Evolutionary conservation across 2,888 invertebrate species (phyloP), one percentile per base, ranked within the genome.

Genomic region (Proisotoma minuta): DNA sequence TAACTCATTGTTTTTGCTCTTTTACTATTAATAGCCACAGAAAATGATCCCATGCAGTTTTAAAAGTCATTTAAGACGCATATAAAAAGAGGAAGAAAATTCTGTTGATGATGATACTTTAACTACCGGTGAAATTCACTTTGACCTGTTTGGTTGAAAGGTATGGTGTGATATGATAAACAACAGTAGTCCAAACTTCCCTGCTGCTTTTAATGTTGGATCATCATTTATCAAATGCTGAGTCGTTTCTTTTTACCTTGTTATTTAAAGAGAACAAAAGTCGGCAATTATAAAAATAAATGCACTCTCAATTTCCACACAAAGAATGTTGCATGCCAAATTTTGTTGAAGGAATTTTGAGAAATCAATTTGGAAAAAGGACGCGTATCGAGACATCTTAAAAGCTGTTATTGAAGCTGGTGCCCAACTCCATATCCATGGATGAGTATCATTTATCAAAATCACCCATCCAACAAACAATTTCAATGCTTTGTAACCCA

Each of bases 81-180:
- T 34, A 34, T 8, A 10, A 34, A 34, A 34, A 18, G 20, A 43
- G 43, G 43, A 12, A 4, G 43, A n/a, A n/a, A 15, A 43, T 43
- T 20, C 15, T 43, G 15, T 43, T 5, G 43, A 43, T 43, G 43
- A 15, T 18, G 18, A 34, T 8, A 43, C 43, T n/a, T n/a, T n/a
- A n/a, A n/a, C n/a, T n/a, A n/a, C n/a, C n/a, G n/a, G n/a, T n/a
- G n/a, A n/a, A n/a, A n/a, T n/a, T n/a, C n/a, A n/a, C n/a, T n/a
- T n/a, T n/a, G n/a, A 34, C 43, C 43, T 20, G 20, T 20, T n/a
- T 12, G 10, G 43, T 12, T 43, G 43, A 43, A 43, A 43, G 43
- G 43, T n/a, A 28, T 28, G 51, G 51, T 56, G 56, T 56, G 56
- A 56, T 56, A 43, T 43, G 56, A 56, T 56, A 47, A 56, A 56